Evolutionary conservation across 2,888 invertebrate species (phyloP), one percentile per base, ranked within the genome.

Genomic region (Plagodis pulveraria): DNA sequence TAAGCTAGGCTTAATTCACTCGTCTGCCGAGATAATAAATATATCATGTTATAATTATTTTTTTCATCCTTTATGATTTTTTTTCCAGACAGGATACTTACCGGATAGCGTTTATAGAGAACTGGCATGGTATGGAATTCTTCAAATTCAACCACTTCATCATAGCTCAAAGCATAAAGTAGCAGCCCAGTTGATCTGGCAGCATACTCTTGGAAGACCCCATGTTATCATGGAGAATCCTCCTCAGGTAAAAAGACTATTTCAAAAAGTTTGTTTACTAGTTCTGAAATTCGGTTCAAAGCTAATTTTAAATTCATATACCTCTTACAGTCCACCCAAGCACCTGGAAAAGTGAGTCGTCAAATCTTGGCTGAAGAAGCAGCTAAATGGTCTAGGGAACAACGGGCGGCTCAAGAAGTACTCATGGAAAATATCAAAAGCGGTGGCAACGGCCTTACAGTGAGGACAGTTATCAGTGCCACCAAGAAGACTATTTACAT

Each of bases 351-450:
- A 76, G 82, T 89, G 43, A 90, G 90, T 62, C 81, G 91, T 5
- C 91, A 91, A 66, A 89, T 90, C 43, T 64, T 92, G 57, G 91
- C 92, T 0, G 92, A 92, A 63, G 90, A 92, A 67, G 91, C 91
- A 5, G 88, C 92, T 0, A 91, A 92, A 55, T 92, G 92, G 92
- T 91, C 92, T 0, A 77, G 92, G 12, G 91, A 90, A 63, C 92
- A 92, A 65, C 78, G 90, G 0, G 88, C 89, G 0, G 87, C 89
- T 0, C 91, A 92, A 58, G 92, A 92, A 65, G 89, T 91, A 0
- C 68, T 91, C 0, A 90, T 92, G 92, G 92, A 92, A 63, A 91
- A 89, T 45, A 91, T 92, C 6, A 91, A 90, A 68, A 91, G 81
- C 56, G 92, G 92, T 1, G 92, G 92, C 0, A 92, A 92, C 48